phyloP scores from a whole-genome alignment of 2,113 vertebrate genomes.

The Megalops atlanticus region DNA sequence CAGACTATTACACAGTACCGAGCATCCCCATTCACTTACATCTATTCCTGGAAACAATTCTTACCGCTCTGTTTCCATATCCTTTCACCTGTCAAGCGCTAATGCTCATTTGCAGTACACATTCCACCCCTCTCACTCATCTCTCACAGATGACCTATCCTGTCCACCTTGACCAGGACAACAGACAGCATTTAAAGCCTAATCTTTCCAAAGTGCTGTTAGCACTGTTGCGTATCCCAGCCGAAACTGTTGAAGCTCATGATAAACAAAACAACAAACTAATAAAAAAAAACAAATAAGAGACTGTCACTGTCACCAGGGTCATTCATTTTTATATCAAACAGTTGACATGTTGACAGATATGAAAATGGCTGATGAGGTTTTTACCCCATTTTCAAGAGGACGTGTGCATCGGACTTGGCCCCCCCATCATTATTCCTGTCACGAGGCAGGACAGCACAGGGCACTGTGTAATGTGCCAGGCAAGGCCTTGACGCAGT shows the following conservation, averaged over 20 bases:
- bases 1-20: too few relatives aligned
- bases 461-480: not conserved
- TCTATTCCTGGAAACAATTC: too few relatives aligned
- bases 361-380: not conserved
- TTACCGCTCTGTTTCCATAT: not conserved
- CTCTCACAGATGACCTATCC: not conserved
- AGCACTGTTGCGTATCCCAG: not conserved
- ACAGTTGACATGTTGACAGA: slow-evolving; percentile 4
- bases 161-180: slow-evolving; percentile 2
- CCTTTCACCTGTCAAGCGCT: not conserved
- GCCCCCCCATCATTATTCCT: slow-evolving; percentile 34
- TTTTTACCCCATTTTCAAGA: not conserved
- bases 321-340: not conserved
- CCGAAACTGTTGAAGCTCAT: not conserved
- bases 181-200: not conserved
- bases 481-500: slow-evolving; percentile 28
- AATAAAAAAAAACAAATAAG: not conserved
- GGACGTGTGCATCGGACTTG: not conserved
- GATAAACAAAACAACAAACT: not conserved
- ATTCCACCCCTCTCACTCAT: not conserved
- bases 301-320: not conserved
- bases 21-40: too few relatives aligned
- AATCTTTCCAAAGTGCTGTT: not conserved
- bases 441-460: slow-evolving; percentile 29
- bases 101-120: not conserved